Conservation (phyloP, 2,888 invertebrate species). For the Rhopalosiphum nymphaeae region DNA sequence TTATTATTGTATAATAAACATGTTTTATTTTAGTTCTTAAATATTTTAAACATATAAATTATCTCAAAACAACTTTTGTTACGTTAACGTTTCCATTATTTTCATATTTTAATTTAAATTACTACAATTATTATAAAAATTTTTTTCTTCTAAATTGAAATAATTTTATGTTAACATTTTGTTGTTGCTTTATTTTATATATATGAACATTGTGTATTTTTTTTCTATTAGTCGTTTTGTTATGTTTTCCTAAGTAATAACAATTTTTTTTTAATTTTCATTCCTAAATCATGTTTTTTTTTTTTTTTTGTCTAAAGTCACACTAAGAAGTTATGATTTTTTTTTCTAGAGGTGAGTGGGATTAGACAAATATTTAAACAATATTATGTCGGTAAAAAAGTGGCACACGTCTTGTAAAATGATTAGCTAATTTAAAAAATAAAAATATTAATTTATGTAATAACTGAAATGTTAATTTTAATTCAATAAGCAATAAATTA, state of each 20-base stretch:
- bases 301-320: constrained; percentile 55
- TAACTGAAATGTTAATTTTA: constrained; percentile 63
- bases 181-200: constrained; percentile 64
- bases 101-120: constrained; percentile 63
- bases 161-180: constrained; percentile 63
- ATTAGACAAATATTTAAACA: constrained; percentile 60
- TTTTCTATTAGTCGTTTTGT: constrained; percentile 64
- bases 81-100: constrained; percentile 62
- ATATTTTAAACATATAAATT: constrained; percentile 53
- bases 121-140: constrained; percentile 42
- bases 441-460: constrained; percentile 63
- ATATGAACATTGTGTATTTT: constrained; percentile 61
- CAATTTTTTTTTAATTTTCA: constrained; percentile 61
- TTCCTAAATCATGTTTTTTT: constrained; percentile 60
- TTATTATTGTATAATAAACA: constrained; percentile 53
- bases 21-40: constrained; percentile 63
- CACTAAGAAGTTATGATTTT: constrained; percentile 50
- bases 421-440: constrained; percentile 62
- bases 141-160: constrained; percentile 58
- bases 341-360: constrained; percentile 62
- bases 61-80: constrained; percentile 61
- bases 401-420: constrained; percentile 59
- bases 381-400: constrained; percentile 59
- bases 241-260: constrained; percentile 65
- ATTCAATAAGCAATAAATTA: constrained; percentile 65